Percentiles rank a stretch among this genome's conserved stretches.
These are phyloP conservation scores for Pentamera pediparva DNA, from an alignment of 53 echinoderm and acorn worm genomes.

Conservation along the genomic window DNA sequence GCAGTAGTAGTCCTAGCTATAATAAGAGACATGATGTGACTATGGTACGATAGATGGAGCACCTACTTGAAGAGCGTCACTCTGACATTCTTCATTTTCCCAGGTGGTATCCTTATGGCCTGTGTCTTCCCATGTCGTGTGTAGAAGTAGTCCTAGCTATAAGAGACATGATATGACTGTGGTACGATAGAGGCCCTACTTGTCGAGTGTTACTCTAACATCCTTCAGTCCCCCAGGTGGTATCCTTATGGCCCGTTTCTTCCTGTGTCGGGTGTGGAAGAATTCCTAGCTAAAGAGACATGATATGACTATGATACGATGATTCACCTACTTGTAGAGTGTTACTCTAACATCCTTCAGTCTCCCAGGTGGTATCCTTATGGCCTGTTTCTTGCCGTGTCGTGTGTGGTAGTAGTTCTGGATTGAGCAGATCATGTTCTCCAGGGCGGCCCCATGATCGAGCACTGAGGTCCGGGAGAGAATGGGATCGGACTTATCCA, in stretches of 20 bases:
- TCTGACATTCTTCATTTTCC: background rate
- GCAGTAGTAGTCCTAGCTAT: too few relatives aligned
- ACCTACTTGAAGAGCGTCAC: slow-evolving; percentile 1
- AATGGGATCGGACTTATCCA: slow-evolving; percentile 27
- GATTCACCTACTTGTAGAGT: slow-evolving; percentile 11
- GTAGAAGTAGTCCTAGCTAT: background rate
- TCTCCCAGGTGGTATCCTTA: slow-evolving; percentile 34
- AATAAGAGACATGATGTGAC: too few relatives aligned
- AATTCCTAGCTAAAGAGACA: too few relatives aligned
- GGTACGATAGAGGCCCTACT: too few relatives aligned
- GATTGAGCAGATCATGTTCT: slow-evolving; percentile 18
- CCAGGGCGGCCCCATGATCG: background rate
- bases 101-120: slow-evolving; percentile 14
- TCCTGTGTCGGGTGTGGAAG: slow-evolving; percentile 22
- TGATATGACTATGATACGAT: too few relatives aligned
- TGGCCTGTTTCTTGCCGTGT: slow-evolving; percentile 18
- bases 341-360: slow-evolving; percentile 15
- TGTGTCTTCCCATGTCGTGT: slow-evolving; percentile 3
- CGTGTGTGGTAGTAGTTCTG: slow-evolving; percentile 26
- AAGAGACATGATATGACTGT: background rate
- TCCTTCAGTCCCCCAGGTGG: slow-evolving; percentile 25
- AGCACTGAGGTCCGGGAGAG: slow-evolving; percentile 8
- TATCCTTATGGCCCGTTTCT: slow-evolving; percentile 24
- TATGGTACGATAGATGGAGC: too few relatives aligned
- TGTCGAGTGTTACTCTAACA: slow-evolving; percentile 8